Evolutionary conservation across 2,888 invertebrate genomes (phyloP).

Genomic region (Pheosia gnoma): DNA sequence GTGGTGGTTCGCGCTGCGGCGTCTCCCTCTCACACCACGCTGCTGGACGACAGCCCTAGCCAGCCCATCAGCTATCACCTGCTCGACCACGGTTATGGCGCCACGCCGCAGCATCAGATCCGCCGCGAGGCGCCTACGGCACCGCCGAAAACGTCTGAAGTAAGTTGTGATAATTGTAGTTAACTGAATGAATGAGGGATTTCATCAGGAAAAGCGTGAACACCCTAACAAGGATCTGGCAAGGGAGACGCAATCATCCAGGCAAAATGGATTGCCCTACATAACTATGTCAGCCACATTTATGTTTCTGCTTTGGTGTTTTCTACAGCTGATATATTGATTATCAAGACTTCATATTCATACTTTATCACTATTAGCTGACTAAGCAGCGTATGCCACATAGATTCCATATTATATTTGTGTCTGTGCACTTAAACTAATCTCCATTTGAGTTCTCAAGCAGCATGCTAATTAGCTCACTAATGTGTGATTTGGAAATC

Average conservation of each 20-base stretch:
- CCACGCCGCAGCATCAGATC: slow-evolving; percentile 89
- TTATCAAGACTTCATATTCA: not conserved
- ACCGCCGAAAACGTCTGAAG: slow-evolving; percentile 84
- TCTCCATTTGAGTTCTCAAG: slow-evolving; percentile 2
- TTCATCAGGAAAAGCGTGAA: not conserved
- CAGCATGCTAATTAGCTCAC: slow-evolving; percentile 7
- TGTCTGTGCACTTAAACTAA: not conserved
- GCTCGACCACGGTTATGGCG: slow-evolving; percentile 94
- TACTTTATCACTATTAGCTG: not conserved
- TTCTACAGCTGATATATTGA: not conserved
- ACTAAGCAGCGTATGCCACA: not conserved
- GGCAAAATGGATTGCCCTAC: not conserved
- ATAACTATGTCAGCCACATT: not conserved
- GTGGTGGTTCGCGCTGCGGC: slow-evolving; percentile 79
- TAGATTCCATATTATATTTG: not conserved
- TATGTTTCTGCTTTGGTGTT: not conserved
- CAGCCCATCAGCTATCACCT: slow-evolving; percentile 89
- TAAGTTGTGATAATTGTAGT: slow-evolving; percentile 50
- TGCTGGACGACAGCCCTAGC: slow-evolving; percentile 79
- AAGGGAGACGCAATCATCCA: not conserved
- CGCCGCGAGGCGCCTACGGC: slow-evolving; percentile 82
- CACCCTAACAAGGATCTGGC: not conserved
- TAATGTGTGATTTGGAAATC: slow-evolving; percentile 18
- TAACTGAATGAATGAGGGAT: not conserved
- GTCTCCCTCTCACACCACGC: slow-evolving; percentile 82